These are phyloP conservation scores for Artemia sinica DNA, from an alignment of 2,888 invertebrate genomes.

Conservation along the genomic window DNA sequence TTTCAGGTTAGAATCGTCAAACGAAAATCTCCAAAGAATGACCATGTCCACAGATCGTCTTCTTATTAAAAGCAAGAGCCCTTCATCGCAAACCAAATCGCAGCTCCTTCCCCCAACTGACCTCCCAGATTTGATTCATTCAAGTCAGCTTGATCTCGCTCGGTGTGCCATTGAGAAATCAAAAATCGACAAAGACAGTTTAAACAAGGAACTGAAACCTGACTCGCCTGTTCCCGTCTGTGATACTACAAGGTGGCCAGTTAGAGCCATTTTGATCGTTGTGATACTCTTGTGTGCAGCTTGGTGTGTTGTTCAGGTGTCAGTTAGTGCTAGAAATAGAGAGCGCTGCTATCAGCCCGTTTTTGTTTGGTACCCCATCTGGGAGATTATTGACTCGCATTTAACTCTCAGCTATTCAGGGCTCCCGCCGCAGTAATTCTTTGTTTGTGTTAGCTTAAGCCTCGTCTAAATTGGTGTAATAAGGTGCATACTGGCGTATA, in stretches of 20 bases:
- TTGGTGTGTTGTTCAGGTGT: neutral
- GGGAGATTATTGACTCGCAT: constrained; percentile 11
- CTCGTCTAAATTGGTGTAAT: no score
- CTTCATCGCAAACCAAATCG: neutral
- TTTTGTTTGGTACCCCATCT: neutral
- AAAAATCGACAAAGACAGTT: neutral
- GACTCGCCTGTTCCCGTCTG: constrained; percentile 2
- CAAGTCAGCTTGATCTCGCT: neutral
- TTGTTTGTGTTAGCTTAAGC: no score
- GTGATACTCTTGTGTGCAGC: neutral
- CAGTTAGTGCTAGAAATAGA: neutral
- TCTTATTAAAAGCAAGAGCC: neutral
- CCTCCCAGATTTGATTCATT: constrained; percentile 4
- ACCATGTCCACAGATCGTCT: constrained; percentile 2
- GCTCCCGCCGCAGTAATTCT: neutral
- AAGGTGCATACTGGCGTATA: no score
- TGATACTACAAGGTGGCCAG: neutral
- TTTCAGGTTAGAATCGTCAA: neutral
- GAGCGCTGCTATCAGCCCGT: constrained; percentile 1
- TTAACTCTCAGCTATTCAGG: neutral
- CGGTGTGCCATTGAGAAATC: neutral
- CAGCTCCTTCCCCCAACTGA: neutral
- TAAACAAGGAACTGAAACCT: neutral
- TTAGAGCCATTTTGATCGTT: neutral
- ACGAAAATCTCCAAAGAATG: neutral